Evolutionary conservation across 53 echinoderm and acorn worm genomes (phyloP), one percentile per base, ranked within the genome.

Genomic region (Temnopleurus reevesii): DNA sequence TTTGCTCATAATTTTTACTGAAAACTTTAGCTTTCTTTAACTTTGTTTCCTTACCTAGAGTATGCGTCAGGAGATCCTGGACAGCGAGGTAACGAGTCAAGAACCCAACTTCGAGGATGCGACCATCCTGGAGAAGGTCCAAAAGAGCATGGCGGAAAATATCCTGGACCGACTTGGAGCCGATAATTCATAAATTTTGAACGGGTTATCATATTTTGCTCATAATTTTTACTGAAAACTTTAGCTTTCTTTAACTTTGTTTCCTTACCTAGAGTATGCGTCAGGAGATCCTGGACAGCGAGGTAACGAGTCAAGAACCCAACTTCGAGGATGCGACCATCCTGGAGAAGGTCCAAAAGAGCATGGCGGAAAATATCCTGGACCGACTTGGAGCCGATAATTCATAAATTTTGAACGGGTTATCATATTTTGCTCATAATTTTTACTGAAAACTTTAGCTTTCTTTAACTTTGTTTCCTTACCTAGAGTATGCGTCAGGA

Each of bases 131-230:
- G 94, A 92, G 88, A 94, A 55, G 54, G 45, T 94, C 30, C 94
- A 94, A 56, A 94, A 90, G 60, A 92, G 76, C 55, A 94, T 94
- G 94, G 94, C 94, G 2, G 84, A 94, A 10, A 90, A 92, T 53
- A 94, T 94, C 47, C 77, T 94, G 7, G 46, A 58, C 26, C 90
- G 82, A 0, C 90, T 94, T 8, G 89, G 90, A 25, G 82, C 81
- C 19, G 94, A 94, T 44, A 66, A n/a, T n/a, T n/a, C n/a, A n/a
- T n/a, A n/a, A n/a, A n/a, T n/a, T n/a, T n/a, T n/a, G n/a, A n/a
- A n/a, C n/a, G n/a, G n/a, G n/a, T n/a, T n/a, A n/a, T n/a, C n/a
- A n/a, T n/a, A n/a, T n/a, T n/a, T n/a, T n/a, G n/a, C n/a, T n/a
- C n/a, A n/a, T n/a, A n/a, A n/a, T n/a, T n/a, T n/a, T n/a, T n/a